phyloP scores from a whole-genome alignment of 2,888 invertebrate genomes.

The Caenorhabditis sp. region DNA sequence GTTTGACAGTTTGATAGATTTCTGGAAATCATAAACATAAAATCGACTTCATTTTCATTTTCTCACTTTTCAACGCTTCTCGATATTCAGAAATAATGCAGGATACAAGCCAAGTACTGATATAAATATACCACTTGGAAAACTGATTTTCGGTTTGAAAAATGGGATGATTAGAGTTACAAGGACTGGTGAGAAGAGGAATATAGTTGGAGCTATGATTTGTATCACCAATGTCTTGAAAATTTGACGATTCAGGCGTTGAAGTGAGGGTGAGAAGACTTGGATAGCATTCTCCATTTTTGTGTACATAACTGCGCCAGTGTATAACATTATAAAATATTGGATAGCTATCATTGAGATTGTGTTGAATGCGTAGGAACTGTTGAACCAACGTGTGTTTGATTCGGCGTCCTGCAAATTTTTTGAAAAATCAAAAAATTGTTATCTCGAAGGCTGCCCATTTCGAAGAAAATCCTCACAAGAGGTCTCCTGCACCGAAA shows the following conservation, averaged over 20 bases:
- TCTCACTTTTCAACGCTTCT: background rate
- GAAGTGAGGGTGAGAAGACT: background rate
- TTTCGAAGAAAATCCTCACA: no score
- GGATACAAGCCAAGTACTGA: background rate
- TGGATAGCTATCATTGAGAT: conserved; percentile 9
- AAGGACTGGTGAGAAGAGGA: conserved; percentile 10
- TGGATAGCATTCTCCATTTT: background rate
- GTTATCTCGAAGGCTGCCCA: no score
- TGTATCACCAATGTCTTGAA: conserved; percentile 16
- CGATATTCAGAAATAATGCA: no score
- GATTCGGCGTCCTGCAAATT: no score
- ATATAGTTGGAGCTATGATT: conserved; percentile 13
- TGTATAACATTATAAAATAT: background rate
- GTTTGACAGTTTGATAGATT: no score
- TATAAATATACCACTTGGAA: conserved; percentile 12
- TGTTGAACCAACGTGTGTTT: conserved; percentile 12
- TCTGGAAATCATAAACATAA: background rate
- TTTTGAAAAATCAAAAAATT: no score
- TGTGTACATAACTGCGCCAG: background rate
- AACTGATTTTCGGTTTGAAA: conserved; percentile 6
- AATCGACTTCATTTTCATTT: background rate
- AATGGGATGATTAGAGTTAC: conserved; percentile 14
- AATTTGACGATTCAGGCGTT: conserved; percentile 5
- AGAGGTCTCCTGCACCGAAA: no score
- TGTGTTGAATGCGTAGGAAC: conserved; percentile 8